Evolutionary conservation across 2,797 vertebrate species (phyloP).

Genomic region (Lutjanus argentimaculatus): DNA sequence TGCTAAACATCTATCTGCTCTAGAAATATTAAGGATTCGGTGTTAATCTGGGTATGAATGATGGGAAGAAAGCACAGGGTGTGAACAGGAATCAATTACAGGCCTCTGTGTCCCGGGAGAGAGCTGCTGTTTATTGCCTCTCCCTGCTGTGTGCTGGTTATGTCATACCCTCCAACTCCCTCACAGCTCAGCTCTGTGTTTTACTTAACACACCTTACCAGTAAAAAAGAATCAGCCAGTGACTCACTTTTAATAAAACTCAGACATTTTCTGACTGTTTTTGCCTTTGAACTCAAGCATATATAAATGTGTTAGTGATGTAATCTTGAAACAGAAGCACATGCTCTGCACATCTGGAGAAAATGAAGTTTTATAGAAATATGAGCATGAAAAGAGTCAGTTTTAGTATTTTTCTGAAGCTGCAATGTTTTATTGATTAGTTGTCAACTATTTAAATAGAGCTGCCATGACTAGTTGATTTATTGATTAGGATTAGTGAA

Average conservation of each 20-base stretch:
- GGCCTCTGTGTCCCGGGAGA: conserved; percentile 66
- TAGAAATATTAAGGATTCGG: conserved; percentile 11
- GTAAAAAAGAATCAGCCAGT: conserved; percentile 10
- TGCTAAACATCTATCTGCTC: conserved; percentile 9
- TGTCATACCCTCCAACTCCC: conserved; percentile 78
- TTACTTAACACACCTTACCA: conserved; percentile 55
- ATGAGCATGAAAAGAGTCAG: not conserved
- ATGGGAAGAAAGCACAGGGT: conserved; percentile 45
- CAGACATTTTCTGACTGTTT: conserved; percentile 14
- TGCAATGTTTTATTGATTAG: not conserved
- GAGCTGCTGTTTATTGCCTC: conserved; percentile 76
- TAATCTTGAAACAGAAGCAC: not conserved
- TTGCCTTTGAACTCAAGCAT: conserved; percentile 3
- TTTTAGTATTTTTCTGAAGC: not conserved
- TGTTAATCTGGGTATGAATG: conserved; percentile 39
- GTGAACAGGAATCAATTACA: conserved; percentile 77
- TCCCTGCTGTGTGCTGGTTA: conserved; percentile 80
- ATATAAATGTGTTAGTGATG: conserved; percentile 1
- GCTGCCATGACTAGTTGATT: too few relatives aligned
- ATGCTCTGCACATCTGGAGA: conserved; percentile 6
- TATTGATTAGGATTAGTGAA: too few relatives aligned
- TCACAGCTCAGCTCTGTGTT: conserved; percentile 58
- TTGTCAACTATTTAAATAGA: too few relatives aligned
- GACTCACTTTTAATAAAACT: conserved; percentile 31
- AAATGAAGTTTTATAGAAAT: not conserved